Evolutionary conservation across 92 coral and sea anemone species (phyloP), one percentile per base, ranked within the genome.

Genomic region (Muricea muricata): DNA sequence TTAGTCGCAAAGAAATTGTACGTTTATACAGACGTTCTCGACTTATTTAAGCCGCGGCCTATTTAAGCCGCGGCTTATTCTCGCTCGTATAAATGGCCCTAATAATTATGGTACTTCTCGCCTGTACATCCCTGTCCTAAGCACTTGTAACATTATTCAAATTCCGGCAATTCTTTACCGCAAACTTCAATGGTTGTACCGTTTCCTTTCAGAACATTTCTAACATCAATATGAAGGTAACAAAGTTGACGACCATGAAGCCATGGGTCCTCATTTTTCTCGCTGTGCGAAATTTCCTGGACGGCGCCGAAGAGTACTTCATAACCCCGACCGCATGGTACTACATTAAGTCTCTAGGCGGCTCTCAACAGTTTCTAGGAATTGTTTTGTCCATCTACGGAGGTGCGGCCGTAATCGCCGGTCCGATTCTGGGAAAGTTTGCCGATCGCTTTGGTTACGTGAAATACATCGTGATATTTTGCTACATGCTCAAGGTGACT

Each of bases 291-390:
- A 20, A 54, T 32, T 78, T 78, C 55, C 39, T 78, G 6, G 83
- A 78, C 11, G 83, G 83, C 0, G 71, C 71, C 15, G 83, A 56
- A 29, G 83, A 78, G 24, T 78, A 54, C 55, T 78, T 78, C 55
- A 56, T 78, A 33, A 31, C 65, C n/a, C 83, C 83, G 12, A 78
- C 83, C 29, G 83, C 83, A 10, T 78, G 83, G 83, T 56, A 56
- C 40, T 78, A 78, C 28, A 78, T 78, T 7, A 57, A 78, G 24
- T 78, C 83, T 7, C 52, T 78, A 15, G 83, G 71, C 28, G 47
- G 41, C 40, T 30, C 83, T 8, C 47, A 37, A 57, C 18, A 61
- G 11, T 78, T 78, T 29, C 83, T 78, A 3, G 83, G 83, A 56
- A 29, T 78, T 1, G 83, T 55, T 6, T 21, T 78, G 21, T 78